Base-by-base conservation (phyloP, 1,140 invertebrate species). In the Pseudobourletiella spinata region DNA sequence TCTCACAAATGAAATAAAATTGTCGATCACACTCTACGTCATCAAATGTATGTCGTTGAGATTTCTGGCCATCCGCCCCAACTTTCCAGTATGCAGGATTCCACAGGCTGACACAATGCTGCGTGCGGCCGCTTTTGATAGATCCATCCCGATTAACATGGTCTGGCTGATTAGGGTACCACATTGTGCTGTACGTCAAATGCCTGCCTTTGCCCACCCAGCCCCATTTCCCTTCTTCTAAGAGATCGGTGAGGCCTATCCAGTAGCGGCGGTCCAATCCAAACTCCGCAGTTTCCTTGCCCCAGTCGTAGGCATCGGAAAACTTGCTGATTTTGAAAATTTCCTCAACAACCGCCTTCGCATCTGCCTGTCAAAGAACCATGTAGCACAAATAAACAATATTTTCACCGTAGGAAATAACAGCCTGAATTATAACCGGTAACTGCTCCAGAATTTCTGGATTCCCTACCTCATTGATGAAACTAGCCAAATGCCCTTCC, bases 1-100 rank as follows among this genome's bases (percentile, higher is more conserved):
- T 50, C 29, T 59, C 57, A 35, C 57, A 59, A 22, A 59, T 59
- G 24, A 59, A 59, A 20, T 59, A 59, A 14, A 29, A 30, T 51
- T 59, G 32, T 18, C 26, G 25, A 14, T 59, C 57, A 16, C 57
- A 59, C 18, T 42, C 25, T 16, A 46, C 32, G 16, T 59, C 57
- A 26, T 59, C 44, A 6, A 20, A 59, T 11, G 57, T 32, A 22
- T 59, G 57, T 11, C 30, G 16, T 15, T 59, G 8, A 8, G 18
- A 11, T 50, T 24, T n/a, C 22, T n/a, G 8, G 14, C 18, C 18
- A 11, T 18, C 16, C 6, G 16, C 22, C 22, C 22, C 18, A 2
- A 28, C 46, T 2, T 22, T 22, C 8, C 44, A 35, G 35, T 59
- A 59, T 20, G 20, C 44, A 2, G 57, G 57, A 51, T 59, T 59